Evolutionary conservation across 2,113 vertebrate genomes (phyloP).

Genomic region (Numenius arquata): DNA sequence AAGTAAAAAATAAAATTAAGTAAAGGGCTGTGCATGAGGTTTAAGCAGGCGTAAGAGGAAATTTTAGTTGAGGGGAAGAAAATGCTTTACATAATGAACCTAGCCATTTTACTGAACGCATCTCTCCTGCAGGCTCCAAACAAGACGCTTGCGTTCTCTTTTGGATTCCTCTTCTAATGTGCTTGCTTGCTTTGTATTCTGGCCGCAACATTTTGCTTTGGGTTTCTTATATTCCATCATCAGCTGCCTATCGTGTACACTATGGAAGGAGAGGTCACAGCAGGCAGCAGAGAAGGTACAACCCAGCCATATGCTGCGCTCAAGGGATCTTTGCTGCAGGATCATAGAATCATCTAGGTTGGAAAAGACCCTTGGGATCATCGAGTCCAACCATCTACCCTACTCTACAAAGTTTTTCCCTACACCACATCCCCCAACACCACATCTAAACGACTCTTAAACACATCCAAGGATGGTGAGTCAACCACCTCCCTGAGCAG

Average conservation of each 20-base stretch:
- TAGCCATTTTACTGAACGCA: not conserved
- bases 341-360: too few relatives aligned
- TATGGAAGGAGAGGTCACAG: rapidly evolving
- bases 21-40: not conserved
- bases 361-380: too few relatives aligned
- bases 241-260: rapidly evolving
- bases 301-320: rapidly evolving
- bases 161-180: not conserved
- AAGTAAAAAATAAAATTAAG: not conserved
- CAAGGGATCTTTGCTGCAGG: not conserved
- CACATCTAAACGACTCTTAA: too few relatives aligned
- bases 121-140: not conserved
- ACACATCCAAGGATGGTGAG: too few relatives aligned
- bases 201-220: rapidly evolving
- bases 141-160: not conserved
- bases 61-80: not conserved
- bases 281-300: not conserved
- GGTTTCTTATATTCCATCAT: not conserved
- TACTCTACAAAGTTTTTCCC: too few relatives aligned
- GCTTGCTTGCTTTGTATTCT: not conserved
- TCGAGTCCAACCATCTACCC: too few relatives aligned
- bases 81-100: not conserved
- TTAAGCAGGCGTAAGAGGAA: not conserved
- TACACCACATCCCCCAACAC: too few relatives aligned
- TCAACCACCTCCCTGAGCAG: too few relatives aligned